Percentiles rank a stretch among this genome's conserved stretches.
Conservation (phyloP, 2,888 invertebrate genomes). For the Cheilosia impressa region DNA sequence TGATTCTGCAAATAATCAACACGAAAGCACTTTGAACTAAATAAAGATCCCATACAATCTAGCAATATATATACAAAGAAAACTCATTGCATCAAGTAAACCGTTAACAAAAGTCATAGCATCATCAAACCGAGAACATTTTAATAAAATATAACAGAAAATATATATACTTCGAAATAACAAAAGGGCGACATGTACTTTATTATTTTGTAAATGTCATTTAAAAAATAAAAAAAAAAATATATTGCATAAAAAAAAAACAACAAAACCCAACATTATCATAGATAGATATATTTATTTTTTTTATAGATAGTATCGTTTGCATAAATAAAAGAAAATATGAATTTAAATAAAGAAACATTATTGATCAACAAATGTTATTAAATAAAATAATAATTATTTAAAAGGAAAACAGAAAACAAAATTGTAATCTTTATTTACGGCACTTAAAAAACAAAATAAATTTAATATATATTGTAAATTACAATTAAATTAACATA, state of each 20-base stretch:
- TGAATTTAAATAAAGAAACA: constrained; percentile 75
- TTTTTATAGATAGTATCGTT: constrained; percentile 80
- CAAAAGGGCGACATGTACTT: constrained; percentile 55
- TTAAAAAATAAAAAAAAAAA: constrained; percentile 65
- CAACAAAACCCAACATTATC: constrained; percentile 32
- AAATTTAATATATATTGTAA: constrained; percentile 71
- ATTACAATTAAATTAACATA: constrained; percentile 67
- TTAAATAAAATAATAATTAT: constrained; percentile 51
- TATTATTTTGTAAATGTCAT: constrained; percentile 74
- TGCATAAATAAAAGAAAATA: constrained; percentile 73
- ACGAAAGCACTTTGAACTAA: constrained; percentile 69
- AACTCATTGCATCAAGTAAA: constrained; percentile 46
- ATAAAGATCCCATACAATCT: constrained; percentile 36
- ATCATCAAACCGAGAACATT: constrained; percentile 19
- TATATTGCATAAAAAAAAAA: constrained; percentile 42
- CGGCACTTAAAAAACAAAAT: constrained; percentile 70
- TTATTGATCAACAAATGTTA: constrained; percentile 62
- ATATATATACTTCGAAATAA: constrained; percentile 45
- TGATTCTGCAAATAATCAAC: constrained; percentile 72
- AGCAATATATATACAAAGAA: constrained; percentile 19
- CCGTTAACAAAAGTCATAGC: constrained; percentile 55
- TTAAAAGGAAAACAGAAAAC: constrained; percentile 44
- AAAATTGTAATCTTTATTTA: constrained; percentile 70
- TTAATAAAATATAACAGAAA: constrained; percentile 49
- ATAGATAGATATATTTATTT: constrained; percentile 79